Evolutionary conservation across 2,113 vertebrate genomes (phyloP).

Genomic region (Albula goreensis): DNA sequence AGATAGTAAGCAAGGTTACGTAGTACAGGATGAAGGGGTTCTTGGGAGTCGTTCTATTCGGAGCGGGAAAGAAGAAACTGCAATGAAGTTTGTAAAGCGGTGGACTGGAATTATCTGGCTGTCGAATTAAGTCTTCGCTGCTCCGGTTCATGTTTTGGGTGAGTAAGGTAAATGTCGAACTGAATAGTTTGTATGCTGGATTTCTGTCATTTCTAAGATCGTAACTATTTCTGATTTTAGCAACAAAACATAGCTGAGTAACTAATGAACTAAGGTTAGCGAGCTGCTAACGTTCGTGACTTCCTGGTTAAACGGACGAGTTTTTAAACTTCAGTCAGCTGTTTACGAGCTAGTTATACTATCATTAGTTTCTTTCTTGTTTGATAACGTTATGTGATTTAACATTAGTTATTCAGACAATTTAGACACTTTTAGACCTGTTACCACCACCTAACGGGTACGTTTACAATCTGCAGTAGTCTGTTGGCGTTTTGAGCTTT

Average conservation of each 20-base stretch:
- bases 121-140: neutral
- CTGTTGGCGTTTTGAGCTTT: too few species aligned
- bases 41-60: slow-evolving; percentile 41
- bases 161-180: neutral
- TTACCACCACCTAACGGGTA: too few species aligned
- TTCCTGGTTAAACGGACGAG: slow-evolving; percentile 10
- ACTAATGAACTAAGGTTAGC: neutral
- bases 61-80: slow-evolving; percentile 54
- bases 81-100: neutral
- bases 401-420: neutral
- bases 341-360: neutral
- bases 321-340: slow-evolving; percentile 9
- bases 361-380: neutral
- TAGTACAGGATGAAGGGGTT: neutral
- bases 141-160: neutral
- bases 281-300: neutral
- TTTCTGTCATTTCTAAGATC: neutral
- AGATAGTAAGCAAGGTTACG: neutral
- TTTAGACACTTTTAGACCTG: too few species aligned
- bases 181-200: neutral
- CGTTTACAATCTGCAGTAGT: too few species aligned
- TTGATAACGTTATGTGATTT: neutral
- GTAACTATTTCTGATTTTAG: neutral
- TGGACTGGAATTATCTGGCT: neutral
- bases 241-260: neutral